Evolutionary conservation across 2,797 vertebrate species (phyloP).

Genomic region (Gobio occitaniae): DNA sequence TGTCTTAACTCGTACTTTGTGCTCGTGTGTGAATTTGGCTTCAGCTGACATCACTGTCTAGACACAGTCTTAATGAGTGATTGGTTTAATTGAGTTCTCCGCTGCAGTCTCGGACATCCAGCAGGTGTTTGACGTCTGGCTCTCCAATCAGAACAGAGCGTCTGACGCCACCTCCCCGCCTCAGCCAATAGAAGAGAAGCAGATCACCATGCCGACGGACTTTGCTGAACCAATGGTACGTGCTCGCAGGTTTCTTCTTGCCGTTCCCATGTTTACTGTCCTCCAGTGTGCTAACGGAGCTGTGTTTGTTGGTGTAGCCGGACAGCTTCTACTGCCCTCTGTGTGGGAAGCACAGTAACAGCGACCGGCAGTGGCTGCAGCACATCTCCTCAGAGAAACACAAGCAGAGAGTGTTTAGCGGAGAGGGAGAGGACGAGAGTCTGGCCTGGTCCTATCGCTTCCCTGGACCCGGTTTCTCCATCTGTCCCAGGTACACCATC

Average conservation of each 20-base stretch:
- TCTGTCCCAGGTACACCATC: conserved; percentile 86
- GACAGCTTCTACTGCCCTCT: conserved; percentile 91
- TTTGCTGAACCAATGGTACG: conserved; percentile 89
- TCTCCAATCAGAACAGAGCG: conserved; percentile 79
- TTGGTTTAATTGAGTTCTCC: conserved; percentile 7
- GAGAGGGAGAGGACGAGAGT: conserved; percentile 81
- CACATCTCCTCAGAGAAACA: conserved; percentile 95
- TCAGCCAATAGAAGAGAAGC: conserved; percentile 84
- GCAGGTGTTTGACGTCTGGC: conserved; percentile 91
- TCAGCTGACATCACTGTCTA: not conserved
- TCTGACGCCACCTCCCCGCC: conserved; percentile 74
- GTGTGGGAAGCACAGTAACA: conserved; percentile 95
- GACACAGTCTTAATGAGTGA: not conserved
- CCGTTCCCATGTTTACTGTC: not conserved
- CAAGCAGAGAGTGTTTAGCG: conserved; percentile 95
- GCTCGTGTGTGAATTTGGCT: not conserved
- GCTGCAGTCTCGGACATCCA: conserved; percentile 90
- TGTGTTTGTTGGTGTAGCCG: conserved; percentile 56
- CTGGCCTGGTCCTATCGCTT: conserved; percentile 92
- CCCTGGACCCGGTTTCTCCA: conserved; percentile 85
- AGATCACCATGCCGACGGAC: conserved; percentile 94
- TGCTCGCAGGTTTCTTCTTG: not conserved
- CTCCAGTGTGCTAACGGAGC: not conserved
- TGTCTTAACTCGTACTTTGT: not conserved
- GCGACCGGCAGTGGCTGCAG: conserved; percentile 96